Evolutionary conservation across 2,888 invertebrate species (phyloP).

Genomic region (Koerneria pararmatus): DNA sequence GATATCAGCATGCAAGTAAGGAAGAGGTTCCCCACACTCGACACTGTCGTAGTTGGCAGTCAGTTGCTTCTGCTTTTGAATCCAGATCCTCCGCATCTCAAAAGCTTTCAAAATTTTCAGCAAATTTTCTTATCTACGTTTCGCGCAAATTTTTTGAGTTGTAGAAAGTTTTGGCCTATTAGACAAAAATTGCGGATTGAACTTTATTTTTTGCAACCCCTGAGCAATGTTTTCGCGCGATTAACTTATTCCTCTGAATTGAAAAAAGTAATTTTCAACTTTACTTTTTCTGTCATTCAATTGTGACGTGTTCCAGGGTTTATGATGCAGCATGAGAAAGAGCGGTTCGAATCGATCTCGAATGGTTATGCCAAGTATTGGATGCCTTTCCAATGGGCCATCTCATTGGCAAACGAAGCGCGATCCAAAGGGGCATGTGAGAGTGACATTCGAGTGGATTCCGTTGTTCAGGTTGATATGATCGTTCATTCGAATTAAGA

Average conservation of each 20-base stretch:
- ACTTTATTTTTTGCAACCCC: too few relatives aligned
- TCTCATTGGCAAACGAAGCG: conserved; percentile 17
- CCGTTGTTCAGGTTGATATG: conserved; percentile 1
- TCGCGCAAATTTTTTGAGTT: too few relatives aligned
- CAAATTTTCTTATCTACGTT: too few relatives aligned
- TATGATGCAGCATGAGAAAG: conserved; percentile 22
- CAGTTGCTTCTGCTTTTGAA: conserved; percentile 8
- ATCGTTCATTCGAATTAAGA: neutral
- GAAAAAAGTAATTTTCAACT: too few relatives aligned
- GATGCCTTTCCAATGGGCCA: conserved; percentile 25
- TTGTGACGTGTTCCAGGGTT: conserved; percentile 3
- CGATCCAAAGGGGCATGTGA: conserved; percentile 13
- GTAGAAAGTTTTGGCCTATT: too few relatives aligned
- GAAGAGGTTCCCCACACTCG: conserved; percentile 22
- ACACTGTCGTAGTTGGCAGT: conserved; percentile 20
- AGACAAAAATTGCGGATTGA: too few relatives aligned
- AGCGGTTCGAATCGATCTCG: conserved; percentile 14
- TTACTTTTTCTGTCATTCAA: neutral
- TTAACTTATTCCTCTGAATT: too few relatives aligned
- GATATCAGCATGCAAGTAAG: conserved; percentile 23
- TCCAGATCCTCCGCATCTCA: too few relatives aligned
- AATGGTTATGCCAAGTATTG: conserved; percentile 21
- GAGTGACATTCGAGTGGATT: conserved; percentile 7
- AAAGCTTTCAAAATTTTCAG: too few relatives aligned
- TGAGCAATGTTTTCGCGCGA: too few relatives aligned